Percentiles rank a stretch among this genome's conserved stretches.
These are phyloP conservation scores for Echeneis naucrates DNA, from an alignment of 2,797 vertebrate species.

Conservation along the genomic window DNA sequence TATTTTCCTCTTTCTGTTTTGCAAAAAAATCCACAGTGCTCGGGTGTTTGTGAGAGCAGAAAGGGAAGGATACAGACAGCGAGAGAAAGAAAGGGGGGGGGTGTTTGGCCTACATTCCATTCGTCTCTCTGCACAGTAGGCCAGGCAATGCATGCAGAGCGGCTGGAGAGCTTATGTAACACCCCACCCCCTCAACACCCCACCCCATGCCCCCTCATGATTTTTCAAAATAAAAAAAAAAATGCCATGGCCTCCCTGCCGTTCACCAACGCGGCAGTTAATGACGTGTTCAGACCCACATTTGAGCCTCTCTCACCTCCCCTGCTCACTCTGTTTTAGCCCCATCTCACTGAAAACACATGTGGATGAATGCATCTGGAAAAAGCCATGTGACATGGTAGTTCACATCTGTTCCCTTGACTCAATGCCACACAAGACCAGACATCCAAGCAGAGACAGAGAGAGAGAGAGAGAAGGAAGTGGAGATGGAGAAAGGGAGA, in stretches of 20 bases:
- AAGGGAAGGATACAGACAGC: conserved; percentile 61
- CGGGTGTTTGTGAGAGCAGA: conserved; percentile 57
- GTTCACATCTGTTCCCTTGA: conserved; percentile 72
- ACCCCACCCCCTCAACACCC: conserved; percentile 23
- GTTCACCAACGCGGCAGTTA: conserved; percentile 35
- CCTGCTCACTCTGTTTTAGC: conserved; percentile 11
- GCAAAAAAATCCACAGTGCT: conserved; percentile 32
- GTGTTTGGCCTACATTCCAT: conserved; percentile 79
- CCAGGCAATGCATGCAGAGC: conserved; percentile 72
- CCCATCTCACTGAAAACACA: conserved; percentile 36
- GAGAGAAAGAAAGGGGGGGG: conserved; percentile 47
- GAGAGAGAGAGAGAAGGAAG: neutral
- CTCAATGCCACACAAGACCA: conserved; percentile 42
- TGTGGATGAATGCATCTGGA: conserved; percentile 50
- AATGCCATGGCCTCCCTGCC: conserved; percentile 31
- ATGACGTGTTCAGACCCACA: conserved; percentile 41
- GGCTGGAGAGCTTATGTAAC: conserved; percentile 81
- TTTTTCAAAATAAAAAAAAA: conserved; percentile 72
- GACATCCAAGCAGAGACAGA: conserved; percentile 24
- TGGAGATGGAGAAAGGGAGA: neutral
- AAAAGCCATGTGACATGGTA: conserved; percentile 50
- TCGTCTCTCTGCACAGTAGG: conserved; percentile 75
- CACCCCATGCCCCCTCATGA: conserved; percentile 52
- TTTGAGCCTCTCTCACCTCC: conserved; percentile 34
- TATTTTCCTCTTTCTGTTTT: conserved; percentile 30